Percentiles rank a stretch among this genome's conserved stretches.
Conservation (phyloP, 2,888 invertebrate genomes). For the Protophormia terraenovae region DNA sequence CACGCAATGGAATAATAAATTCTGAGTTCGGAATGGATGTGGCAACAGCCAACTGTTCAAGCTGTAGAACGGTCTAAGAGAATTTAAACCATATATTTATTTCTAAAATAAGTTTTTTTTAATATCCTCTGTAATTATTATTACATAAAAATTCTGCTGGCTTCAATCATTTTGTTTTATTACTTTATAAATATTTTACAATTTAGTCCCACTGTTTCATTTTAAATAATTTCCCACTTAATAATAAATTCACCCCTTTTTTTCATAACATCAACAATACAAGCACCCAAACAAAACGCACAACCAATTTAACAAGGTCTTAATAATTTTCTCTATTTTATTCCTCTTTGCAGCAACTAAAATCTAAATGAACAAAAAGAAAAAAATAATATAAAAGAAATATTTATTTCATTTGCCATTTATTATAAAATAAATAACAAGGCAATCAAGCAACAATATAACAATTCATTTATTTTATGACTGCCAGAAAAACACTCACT, state of each 20-base stretch:
- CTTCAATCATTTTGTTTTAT: no score
- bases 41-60: no score
- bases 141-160: no score
- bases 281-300: neutral
- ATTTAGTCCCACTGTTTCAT: constrained; percentile 9
- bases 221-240: constrained; percentile 27
- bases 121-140: no score
- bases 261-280: neutral
- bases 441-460: constrained; percentile 78
- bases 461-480: constrained; percentile 81
- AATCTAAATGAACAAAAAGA: constrained; percentile 29
- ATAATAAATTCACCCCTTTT: constrained; percentile 58
- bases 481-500: constrained; percentile 66
- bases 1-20: no score
- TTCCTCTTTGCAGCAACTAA: neutral
- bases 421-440: constrained; percentile 71
- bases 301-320: constrained; percentile 48
- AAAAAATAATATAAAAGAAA: neutral
- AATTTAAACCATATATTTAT: no score
- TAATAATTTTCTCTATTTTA: constrained; percentile 3
- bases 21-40: no score
- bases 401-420: constrained; percentile 48
- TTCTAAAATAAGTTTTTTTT: no score
- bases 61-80: no score
- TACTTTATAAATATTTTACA: neutral